Evolutionary conservation across 35 echinoderm and acorn worm species (phyloP).

Genomic region (Diadema setosum): DNA sequence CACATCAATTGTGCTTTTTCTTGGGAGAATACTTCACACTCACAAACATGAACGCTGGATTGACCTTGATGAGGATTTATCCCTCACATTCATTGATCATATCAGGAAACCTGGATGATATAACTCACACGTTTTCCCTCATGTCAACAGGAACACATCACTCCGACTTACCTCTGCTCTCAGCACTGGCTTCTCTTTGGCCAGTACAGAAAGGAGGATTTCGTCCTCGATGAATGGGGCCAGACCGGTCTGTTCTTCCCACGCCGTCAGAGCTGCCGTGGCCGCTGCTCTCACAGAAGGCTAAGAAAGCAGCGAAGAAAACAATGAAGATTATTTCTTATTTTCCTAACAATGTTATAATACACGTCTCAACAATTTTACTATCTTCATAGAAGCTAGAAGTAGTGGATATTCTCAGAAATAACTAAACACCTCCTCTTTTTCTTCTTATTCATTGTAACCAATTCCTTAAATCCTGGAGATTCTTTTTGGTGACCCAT

Average conservation of each 20-base stretch:
- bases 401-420: too few relatives aligned
- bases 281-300: constrained; percentile 64
- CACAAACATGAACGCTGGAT: too few relatives aligned
- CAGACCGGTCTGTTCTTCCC: constrained; percentile 79
- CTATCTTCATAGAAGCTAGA: too few relatives aligned
- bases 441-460: too few relatives aligned
- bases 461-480: too few relatives aligned
- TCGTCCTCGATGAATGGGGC: constrained; percentile 97
- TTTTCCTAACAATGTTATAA: too few relatives aligned
- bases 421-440: too few relatives aligned
- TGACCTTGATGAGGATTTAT: too few relatives aligned
- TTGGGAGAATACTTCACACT: too few relatives aligned
- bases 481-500: too few relatives aligned
- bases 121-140: not conserved
- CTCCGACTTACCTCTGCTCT: constrained; percentile 71
- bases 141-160: not conserved
- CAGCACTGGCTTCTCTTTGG: constrained; percentile 73
- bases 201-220: constrained; percentile 61
- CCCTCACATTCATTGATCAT: not conserved
- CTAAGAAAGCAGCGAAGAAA: not conserved
- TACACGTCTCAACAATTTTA: too few relatives aligned
- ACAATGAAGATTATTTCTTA: not conserved
- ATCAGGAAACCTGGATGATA: not conserved
- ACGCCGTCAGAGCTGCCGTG: constrained; percentile 45
- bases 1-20: too few relatives aligned